phyloP scores from a whole-genome alignment of 1,140 invertebrate species.

The Metopolophium dirhodum region DNA sequence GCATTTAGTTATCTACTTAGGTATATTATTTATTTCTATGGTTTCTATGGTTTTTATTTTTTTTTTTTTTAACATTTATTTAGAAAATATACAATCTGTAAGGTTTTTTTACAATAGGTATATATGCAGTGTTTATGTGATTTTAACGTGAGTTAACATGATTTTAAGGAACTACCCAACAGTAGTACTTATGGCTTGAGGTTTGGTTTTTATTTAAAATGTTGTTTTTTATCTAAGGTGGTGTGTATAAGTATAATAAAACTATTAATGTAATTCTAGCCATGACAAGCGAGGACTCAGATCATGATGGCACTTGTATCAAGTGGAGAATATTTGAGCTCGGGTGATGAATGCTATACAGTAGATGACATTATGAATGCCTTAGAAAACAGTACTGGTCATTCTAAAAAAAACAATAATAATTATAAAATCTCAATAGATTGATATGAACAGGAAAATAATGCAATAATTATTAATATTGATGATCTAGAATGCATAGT shows the following conservation, averaged over 20 bases:
- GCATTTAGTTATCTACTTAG: neutral
- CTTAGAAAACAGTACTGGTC: neutral
- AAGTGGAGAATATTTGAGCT: neutral
- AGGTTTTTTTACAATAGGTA: no score
- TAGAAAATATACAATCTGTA: no score
- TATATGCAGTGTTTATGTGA: no score
- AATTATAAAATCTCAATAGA: neutral
- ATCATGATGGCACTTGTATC: neutral
- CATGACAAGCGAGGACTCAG: neutral
- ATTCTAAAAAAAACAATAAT: neutral
- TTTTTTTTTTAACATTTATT: no score
- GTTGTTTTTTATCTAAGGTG: neutral
- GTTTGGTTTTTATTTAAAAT: no score
- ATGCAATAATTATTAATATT: neutral
- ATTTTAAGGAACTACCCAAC: no score
- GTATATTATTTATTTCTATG: neutral
- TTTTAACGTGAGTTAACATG: no score
- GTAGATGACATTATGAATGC: conserved; percentile 2
- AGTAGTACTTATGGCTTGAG: no score
- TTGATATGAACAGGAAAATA: neutral
- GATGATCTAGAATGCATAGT: neutral
- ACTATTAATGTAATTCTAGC: conserved; percentile 12
- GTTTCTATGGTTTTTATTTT: no score
- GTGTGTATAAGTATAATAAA: neutral
- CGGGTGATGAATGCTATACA: neutral